Evolutionary conservation across 2,113 vertebrate species (phyloP).

Genomic region (Leptosomus discolor): DNA sequence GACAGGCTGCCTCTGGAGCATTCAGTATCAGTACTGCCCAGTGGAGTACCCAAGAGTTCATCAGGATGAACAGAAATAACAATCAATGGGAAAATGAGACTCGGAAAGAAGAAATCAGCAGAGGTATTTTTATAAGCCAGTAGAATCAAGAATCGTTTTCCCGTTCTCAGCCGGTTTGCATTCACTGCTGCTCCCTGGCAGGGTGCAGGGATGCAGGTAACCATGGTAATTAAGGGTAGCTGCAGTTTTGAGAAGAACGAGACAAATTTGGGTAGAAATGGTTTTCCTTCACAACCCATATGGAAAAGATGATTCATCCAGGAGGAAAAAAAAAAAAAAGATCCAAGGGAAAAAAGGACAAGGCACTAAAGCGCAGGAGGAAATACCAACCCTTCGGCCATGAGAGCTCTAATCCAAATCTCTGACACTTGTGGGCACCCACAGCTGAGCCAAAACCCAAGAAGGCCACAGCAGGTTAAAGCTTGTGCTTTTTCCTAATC

Average conservation of each 20-base stretch:
- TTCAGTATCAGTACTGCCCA: neutral
- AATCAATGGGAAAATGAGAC: neutral
- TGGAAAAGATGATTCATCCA: conserved; percentile 7
- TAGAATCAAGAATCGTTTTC: neutral
- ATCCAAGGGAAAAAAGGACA: neutral
- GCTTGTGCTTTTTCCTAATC: neutral
- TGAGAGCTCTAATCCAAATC: neutral
- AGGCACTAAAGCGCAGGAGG: neutral
- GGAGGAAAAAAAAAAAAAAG: neutral
- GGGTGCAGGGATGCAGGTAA: neutral
- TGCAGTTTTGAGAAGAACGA: neutral
- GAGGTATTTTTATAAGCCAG: neutral
- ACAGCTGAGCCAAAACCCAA: neutral
- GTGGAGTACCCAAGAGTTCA: neutral
- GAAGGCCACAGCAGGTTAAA: neutral
- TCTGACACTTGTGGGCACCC: fast-evolving
- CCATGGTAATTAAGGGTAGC: conserved; percentile 21
- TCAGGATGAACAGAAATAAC: neutral
- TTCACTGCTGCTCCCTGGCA: neutral
- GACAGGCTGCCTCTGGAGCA: neutral
- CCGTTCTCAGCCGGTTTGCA: neutral
- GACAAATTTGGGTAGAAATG: neutral
- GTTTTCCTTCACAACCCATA: neutral
- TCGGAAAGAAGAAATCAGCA: neutral
- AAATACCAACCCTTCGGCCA: neutral